Conservation (phyloP, 2,888 invertebrate species). For the Drosophila borborema region DNA sequence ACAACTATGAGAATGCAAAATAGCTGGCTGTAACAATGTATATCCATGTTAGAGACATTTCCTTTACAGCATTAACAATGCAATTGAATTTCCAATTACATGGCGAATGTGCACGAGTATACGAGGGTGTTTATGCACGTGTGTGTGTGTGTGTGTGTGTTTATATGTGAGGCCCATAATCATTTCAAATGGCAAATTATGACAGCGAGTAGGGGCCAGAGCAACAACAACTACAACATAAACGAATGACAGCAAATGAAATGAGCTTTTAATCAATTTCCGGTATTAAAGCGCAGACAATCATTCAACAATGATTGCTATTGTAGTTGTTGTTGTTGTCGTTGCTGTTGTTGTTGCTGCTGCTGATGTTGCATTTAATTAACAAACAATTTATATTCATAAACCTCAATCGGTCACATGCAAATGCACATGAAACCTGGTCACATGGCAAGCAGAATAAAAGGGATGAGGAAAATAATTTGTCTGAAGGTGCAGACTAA, state of each 20-base stretch:
- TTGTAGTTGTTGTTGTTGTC: conserved; percentile 44
- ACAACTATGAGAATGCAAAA: conserved; percentile 23
- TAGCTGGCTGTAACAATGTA: conserved; percentile 38
- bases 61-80: conserved; percentile 45
- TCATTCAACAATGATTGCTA: conserved; percentile 42
- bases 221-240: conserved; percentile 32
- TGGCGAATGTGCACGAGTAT: neutral
- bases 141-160: conserved; percentile 23
- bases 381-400: conserved; percentile 82
- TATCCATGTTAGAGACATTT: conserved; percentile 44
- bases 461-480: conserved; percentile 21
- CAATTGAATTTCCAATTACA: conserved; percentile 47
- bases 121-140: neutral
- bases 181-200: conserved; percentile 75
- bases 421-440: conserved; percentile 62
- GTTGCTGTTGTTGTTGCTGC: conserved; percentile 50
- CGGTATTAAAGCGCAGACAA: conserved; percentile 72
- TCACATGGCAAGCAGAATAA: conserved; percentile 34
- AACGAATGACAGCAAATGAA: conserved; percentile 60
- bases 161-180: conserved; percentile 54
- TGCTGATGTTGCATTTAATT: conserved; percentile 75
- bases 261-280: conserved; percentile 80
- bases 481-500: neutral
- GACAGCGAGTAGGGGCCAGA: conserved; percentile 48
- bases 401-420: conserved; percentile 76